phyloP scores from a whole-genome alignment of 2,113 vertebrate species.

The Apodemus sylvaticus region DNA sequence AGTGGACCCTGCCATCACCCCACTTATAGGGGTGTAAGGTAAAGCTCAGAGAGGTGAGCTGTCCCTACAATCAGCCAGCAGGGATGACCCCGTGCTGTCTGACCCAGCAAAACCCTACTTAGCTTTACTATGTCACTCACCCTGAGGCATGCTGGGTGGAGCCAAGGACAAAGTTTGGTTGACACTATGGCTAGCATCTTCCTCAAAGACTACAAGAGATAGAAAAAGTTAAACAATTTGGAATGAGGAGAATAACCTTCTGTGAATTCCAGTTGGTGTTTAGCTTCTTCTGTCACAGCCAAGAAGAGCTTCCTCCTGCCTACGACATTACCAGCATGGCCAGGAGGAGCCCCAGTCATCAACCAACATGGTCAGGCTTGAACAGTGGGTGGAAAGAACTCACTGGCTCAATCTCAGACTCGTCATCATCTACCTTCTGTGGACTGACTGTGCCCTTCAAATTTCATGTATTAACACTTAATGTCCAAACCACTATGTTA shows the following conservation, averaged over 20 bases:
- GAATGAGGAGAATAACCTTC: background rate
- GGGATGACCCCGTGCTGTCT: background rate
- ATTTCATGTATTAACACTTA: background rate
- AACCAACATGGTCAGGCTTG: background rate
- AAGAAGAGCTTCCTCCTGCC: background rate
- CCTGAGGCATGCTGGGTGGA: background rate
- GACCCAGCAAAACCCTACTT: background rate
- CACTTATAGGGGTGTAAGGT: background rate
- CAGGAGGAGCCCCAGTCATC: background rate
- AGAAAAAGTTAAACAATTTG: background rate
- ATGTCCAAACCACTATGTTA: too few species aligned
- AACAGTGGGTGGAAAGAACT: background rate
- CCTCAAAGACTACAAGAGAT: background rate
- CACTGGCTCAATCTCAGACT: background rate
- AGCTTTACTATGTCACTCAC: background rate
- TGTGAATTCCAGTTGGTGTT: background rate
- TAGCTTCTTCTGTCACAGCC: background rate
- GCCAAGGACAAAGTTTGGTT: background rate
- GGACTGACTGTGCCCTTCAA: background rate
- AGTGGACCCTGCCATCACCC: background rate
- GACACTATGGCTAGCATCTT: background rate
- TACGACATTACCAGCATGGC: background rate
- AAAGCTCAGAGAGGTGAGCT: background rate
- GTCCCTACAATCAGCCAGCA: background rate
- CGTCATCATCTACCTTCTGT: background rate